Base-by-base conservation (phyloP, 1,140 invertebrate species). In the Cardiocondyla obscurior region DNA sequence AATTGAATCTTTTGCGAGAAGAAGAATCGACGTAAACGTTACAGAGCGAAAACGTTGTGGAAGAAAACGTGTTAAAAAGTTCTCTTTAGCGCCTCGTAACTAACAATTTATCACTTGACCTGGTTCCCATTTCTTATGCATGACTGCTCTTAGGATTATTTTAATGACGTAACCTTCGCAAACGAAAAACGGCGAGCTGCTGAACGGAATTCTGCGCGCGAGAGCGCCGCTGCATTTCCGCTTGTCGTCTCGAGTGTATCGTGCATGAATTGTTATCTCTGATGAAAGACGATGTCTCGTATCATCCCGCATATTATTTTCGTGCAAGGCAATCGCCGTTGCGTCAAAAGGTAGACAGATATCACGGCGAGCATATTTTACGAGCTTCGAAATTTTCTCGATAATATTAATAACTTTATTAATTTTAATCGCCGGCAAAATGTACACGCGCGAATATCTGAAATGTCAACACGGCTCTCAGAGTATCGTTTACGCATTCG, bases 41-140 rank as follows among this genome's bases (percentile, higher is more conserved):
- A 25, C 25, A 12, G 16, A 8, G 14, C 8, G n/a, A n/a, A 51
- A 22, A 74, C 10, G 58, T 3, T 2, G 42, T 4, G 2, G 7
- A 30, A 12, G 64, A 19, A 22, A 28, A 2, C 33, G 6, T 1
- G 16, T 73, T 73, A 12, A 73, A 36, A 44, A 25, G 28, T 22
- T 53, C 33, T 46, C 51, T 87, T 79, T 85, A 81, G 76, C 85
- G 86, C 87, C 84, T 85, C 86, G 82, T 89, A 87, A 90, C 88
- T 89, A 90, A 92, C 88, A 89, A 91, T 92, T 91, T 91, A 82
- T 85, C 85, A 84, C 86, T 91, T 86, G 90, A 89, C 89, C 89
- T 85, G 88, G 60, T 90, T 91, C 74, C 28, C 70, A 44, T 69
- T 77, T 36, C 67, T 77, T 36, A 74, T 57, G 28, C 57, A 64